Percentiles rank a stretch among this genome's conserved stretches.
Conservation (phyloP, 2,113 vertebrate genomes). For the Naja naja region DNA sequence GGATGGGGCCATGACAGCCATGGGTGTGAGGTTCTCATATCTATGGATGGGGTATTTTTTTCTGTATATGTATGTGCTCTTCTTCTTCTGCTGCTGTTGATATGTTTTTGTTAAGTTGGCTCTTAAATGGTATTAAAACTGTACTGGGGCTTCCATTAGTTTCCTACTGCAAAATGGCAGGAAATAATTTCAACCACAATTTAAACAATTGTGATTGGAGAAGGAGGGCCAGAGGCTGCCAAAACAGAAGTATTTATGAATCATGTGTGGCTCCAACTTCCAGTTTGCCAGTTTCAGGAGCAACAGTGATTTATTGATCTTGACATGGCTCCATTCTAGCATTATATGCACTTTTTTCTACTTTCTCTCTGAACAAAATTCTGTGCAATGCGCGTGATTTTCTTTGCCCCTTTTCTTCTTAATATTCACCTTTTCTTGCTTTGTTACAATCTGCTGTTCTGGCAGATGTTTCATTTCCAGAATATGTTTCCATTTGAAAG, state of each 20-base stretch:
- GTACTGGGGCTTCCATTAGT: neutral
- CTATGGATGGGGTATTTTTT: neutral
- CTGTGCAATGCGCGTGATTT: conserved; percentile 48
- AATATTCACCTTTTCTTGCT: conserved; percentile 9
- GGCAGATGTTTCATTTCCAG: conserved; percentile 66
- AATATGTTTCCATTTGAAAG: conserved; percentile 42
- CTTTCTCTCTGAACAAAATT: conserved; percentile 56
- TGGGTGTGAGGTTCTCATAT: neutral
- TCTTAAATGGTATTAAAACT: neutral
- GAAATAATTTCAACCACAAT: neutral
- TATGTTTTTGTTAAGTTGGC: neutral
- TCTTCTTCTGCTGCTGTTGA: neutral
- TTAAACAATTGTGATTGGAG: neutral
- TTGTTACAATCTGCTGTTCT: conserved; percentile 51
- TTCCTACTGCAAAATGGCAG: neutral
- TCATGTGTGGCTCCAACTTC: neutral
- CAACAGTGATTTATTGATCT: neutral
- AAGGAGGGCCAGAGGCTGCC: neutral
- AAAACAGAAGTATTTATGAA: neutral
- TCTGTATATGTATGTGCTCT: neutral
- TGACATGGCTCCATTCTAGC: conserved; percentile 51
- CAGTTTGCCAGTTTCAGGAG: neutral
- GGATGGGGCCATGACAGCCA: neutral
- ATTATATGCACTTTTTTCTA: neutral
- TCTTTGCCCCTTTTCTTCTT: conserved; percentile 25